A percentile compares a stretch with the other conserved stretches of the same genome.
phyloP scores from a whole-genome alignment of 2,113 vertebrate genomes.

The Calyptommatus sinebrachiatus region DNA sequence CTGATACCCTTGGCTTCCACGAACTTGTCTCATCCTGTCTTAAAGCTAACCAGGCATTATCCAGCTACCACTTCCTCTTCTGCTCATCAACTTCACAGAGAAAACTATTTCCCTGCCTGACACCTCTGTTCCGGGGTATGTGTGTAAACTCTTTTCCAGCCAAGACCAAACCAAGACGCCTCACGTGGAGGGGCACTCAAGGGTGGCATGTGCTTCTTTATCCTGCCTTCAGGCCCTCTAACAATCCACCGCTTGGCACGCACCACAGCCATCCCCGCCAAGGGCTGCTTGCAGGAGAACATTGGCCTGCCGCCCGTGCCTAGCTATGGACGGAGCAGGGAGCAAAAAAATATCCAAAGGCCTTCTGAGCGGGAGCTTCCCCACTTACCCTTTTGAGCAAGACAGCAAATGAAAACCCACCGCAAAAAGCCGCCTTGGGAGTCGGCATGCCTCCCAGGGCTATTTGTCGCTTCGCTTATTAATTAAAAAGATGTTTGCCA shows the following conservation, averaged over 20 bases:
- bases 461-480: constrained; percentile 3
- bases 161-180: neutral
- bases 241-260: constrained; percentile 48
- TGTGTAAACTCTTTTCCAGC: neutral
- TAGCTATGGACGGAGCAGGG: neutral
- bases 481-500: constrained; percentile 1
- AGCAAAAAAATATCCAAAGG: constrained; percentile 26
- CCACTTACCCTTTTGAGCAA: constrained; percentile 45
- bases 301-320: constrained; percentile 28
- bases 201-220: constrained; percentile 12
- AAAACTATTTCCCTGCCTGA: no score
- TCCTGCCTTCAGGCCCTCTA: constrained; percentile 21
- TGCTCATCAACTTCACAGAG: no score
- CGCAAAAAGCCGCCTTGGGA: constrained; percentile 41
- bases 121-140: no score
- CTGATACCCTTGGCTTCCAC: no score
- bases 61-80: no score
- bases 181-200: constrained; percentile 32
- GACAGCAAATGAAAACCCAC: constrained; percentile 49
- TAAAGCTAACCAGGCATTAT: no score
- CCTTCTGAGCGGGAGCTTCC: constrained; percentile 25
- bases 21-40: no score
- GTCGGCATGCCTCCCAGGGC: constrained; percentile 15
- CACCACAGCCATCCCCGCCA: constrained; percentile 45
- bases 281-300: constrained; percentile 44